Conservation (phyloP, 2,888 invertebrate species). For the Priocnemis perturbator region DNA sequence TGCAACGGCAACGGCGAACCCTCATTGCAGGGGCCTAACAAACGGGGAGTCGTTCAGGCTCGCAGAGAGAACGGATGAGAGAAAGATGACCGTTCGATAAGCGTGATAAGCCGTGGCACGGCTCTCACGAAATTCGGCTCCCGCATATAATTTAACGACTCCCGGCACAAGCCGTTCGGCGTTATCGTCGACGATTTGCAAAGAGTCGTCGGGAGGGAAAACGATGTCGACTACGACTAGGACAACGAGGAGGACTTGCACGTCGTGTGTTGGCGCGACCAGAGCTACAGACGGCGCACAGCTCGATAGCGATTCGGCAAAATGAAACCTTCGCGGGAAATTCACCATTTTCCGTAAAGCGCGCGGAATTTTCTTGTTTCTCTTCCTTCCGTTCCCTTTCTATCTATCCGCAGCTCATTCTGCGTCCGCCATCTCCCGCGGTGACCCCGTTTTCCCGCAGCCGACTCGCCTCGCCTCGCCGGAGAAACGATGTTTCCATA, state of each 20-base stretch:
- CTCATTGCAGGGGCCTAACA: no score
- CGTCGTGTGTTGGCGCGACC: constrained; percentile 4
- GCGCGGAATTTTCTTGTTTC: constrained; percentile 9
- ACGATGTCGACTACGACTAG: background rate
- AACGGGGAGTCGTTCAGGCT: background rate
- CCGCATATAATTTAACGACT: constrained; percentile 41
- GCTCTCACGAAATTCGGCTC: constrained; percentile 31
- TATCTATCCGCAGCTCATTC: background rate
- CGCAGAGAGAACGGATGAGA: background rate
- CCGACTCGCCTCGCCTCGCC: background rate
- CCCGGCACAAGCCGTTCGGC: constrained; percentile 23
- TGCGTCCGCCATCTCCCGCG: background rate
- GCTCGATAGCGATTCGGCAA: constrained; percentile 30
- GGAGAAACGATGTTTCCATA: background rate
- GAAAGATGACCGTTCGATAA: constrained; percentile 28
- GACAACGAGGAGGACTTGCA: background rate
- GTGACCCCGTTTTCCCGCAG: background rate
- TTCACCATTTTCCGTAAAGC: constrained; percentile 20
- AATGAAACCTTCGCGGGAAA: constrained; percentile 40
- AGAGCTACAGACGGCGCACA: constrained; percentile 19
- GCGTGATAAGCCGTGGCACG: constrained; percentile 34
- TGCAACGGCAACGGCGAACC: no score
- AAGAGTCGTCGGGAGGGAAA: constrained; percentile 17
- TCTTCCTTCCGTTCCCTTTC: background rate
- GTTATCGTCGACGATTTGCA: constrained; percentile 36